Evolutionary conservation across 2,113 vertebrate genomes (phyloP).

Genomic region (Menidia beryllina): DNA sequence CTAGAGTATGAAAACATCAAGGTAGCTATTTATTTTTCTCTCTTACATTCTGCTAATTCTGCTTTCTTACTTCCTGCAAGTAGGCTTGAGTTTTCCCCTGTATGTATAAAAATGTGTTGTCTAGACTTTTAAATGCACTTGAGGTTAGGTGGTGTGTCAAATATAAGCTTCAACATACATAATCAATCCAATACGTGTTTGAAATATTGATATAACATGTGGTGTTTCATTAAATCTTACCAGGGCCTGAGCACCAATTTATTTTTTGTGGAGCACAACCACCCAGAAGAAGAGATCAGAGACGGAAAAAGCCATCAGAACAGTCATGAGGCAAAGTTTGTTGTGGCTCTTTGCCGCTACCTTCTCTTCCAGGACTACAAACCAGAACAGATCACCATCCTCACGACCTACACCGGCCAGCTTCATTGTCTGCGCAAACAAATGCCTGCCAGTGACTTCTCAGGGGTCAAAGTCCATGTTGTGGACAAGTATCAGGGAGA

Average conservation of each 20-base stretch:
- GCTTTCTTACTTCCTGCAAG: background rate
- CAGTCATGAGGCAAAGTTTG: conserved; percentile 88
- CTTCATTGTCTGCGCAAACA: conserved; percentile 88
- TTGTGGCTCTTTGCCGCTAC: conserved; percentile 90
- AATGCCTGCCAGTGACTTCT: conserved; percentile 86
- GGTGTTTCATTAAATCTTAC: conserved; percentile 29
- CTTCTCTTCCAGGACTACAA: conserved; percentile 89
- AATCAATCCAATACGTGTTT: background rate
- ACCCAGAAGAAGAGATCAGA: conserved; percentile 85
- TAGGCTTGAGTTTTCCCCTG: background rate
- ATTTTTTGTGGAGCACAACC: conserved; percentile 91
- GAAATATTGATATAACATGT: conserved; percentile 7
- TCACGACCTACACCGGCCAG: conserved; percentile 94
- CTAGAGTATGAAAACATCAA: conserved; percentile 90
- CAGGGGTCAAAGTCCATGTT: conserved; percentile 91
- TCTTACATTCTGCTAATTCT: conserved; percentile 2
- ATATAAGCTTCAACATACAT: background rate
- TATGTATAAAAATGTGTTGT: background rate
- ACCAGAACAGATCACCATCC: conserved; percentile 93
- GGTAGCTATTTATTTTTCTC: conserved; percentile 74
- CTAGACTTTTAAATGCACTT: too few relatives aligned
- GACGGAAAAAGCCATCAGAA: conserved; percentile 94
- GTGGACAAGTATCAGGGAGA: conserved; percentile 98
- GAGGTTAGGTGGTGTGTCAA: background rate
- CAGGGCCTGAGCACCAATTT: conserved; percentile 89